These are phyloP conservation scores for Staurois parvus DNA, from an alignment of 2,797 vertebrate genomes.

Conservation along the genomic window DNA sequence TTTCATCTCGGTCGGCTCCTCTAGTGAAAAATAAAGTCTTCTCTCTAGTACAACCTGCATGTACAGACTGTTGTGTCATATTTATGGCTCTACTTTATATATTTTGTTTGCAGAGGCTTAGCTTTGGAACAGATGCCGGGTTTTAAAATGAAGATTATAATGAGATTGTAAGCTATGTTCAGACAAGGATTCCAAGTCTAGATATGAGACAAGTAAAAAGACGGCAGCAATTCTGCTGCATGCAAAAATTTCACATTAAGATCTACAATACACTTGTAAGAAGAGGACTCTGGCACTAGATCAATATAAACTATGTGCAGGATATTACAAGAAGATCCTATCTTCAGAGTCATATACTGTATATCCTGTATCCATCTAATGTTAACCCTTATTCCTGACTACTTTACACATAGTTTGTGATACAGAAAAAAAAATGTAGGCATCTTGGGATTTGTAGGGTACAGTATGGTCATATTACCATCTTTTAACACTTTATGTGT, in stretches of 20 bases:
- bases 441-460: neutral
- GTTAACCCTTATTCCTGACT: constrained; percentile 4
- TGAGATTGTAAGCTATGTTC: constrained; percentile 62
- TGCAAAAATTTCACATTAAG: constrained; percentile 40
- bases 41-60: constrained; percentile 34
- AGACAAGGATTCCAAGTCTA: constrained; percentile 57
- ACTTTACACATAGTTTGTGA: neutral
- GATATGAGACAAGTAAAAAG: constrained; percentile 35
- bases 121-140: constrained; percentile 56
- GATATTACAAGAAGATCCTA: constrained; percentile 54
- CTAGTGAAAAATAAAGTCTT: constrained; percentile 45
- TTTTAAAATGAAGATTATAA: constrained; percentile 62
- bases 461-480: no score
- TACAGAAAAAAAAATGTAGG: neutral
- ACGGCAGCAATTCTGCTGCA: constrained; percentile 41
- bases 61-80: constrained; percentile 51
- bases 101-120: constrained; percentile 59
- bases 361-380: constrained; percentile 34
- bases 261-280: constrained; percentile 52
- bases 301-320: constrained; percentile 52
- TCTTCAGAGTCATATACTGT: constrained; percentile 43
- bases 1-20: constrained; percentile 49
- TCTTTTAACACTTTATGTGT: no score
- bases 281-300: constrained; percentile 48
- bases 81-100: constrained; percentile 58